phyloP scores from a whole-genome alignment of 2,888 invertebrate species.

The Incurvaria masculella region DNA sequence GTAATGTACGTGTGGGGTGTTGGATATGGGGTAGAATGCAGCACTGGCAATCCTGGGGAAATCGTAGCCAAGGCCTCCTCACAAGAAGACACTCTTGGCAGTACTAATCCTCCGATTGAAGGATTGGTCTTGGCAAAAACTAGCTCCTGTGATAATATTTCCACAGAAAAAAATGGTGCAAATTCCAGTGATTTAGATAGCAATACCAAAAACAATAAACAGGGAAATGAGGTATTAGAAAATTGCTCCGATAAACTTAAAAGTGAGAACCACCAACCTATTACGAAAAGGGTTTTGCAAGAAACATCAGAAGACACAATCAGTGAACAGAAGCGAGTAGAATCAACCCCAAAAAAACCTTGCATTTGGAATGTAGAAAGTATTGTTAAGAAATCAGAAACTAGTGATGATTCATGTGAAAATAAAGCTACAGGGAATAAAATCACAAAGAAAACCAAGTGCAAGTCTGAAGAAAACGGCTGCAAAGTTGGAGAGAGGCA shows the following conservation, averaged over 20 bases:
- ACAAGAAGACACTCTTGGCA: conserved; percentile 22
- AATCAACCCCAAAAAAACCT: conserved; percentile 42
- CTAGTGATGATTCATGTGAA: conserved; percentile 30
- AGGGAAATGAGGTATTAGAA: neutral
- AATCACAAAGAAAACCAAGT: conserved; percentile 31
- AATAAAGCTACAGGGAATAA: conserved; percentile 29
- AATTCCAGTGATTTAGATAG: conserved; percentile 28
- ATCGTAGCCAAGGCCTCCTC: conserved; percentile 22
- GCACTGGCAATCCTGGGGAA: conserved; percentile 65
- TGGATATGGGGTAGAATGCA: conserved; percentile 69
- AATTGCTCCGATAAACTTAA: conserved; percentile 20
- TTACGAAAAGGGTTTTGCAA: conserved; percentile 38
- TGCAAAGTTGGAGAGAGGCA: conserved; percentile 39
- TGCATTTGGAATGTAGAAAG: conserved; percentile 38
- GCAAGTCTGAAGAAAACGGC: conserved; percentile 29
- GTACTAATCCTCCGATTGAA: neutral
- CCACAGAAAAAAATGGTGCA: conserved; percentile 33
- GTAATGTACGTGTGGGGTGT: conserved; percentile 67
- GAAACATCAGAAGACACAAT: conserved; percentile 41
- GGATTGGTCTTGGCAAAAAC: neutral
- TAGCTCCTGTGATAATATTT: conserved; percentile 17
- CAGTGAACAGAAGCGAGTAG: conserved; percentile 30
- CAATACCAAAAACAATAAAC: conserved; percentile 1
- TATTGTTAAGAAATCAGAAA: conserved; percentile 32
- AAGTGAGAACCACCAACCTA: conserved; percentile 27